Evolutionary conservation across 1,140 invertebrate species (phyloP), one percentile per base, ranked within the genome.

Genomic region (Pogonus chalceus): DNA sequence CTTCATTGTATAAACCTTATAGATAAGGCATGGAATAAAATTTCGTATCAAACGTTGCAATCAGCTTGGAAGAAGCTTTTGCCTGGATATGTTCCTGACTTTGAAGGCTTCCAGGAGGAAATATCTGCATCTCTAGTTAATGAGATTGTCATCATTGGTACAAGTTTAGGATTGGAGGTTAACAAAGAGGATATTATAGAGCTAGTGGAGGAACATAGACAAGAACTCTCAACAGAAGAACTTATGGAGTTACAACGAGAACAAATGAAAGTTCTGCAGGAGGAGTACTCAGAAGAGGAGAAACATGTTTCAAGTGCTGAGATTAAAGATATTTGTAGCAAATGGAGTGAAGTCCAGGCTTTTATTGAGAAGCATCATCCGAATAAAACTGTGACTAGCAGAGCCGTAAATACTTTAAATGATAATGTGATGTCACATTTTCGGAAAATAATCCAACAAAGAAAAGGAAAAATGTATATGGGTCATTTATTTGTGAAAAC

Each of bases 141-240:
- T 51, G 60, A 63, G 48, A 62, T 62, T 62, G 54, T 63, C 14
- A 56, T 52, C 26, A 26, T 61, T 23, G 61, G 52, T 21, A 58
- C 49, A 21, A 46, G 26, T 23, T 52, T 58, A 54, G 53, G 57
- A 35, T 46, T 60, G 56, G 53, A 59, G 18, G 39, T 62, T 51
- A 53, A 58, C 56, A 53, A 55, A 16, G 35, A 20, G 9, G 62
- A 62, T 43, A 26, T 62, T 7, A 24, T 58, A 2, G 51, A 63
- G 52, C 24, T 63, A 9, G 49, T 60, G 20, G 56, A 62, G 14
- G 58, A 62, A 21, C 60, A 60, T 52, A 20, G 10, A n/a, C 31
- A 62, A 37, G 60, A 63, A 48, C 54, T 62, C 49, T 55, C 56
- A 18, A 57, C 39, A 21, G 50, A 55, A 24, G 56, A 57, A 16